Evolutionary conservation across 2,113 vertebrate genomes (phyloP).

Genomic region (Leptobrachium ailaonicum): DNA sequence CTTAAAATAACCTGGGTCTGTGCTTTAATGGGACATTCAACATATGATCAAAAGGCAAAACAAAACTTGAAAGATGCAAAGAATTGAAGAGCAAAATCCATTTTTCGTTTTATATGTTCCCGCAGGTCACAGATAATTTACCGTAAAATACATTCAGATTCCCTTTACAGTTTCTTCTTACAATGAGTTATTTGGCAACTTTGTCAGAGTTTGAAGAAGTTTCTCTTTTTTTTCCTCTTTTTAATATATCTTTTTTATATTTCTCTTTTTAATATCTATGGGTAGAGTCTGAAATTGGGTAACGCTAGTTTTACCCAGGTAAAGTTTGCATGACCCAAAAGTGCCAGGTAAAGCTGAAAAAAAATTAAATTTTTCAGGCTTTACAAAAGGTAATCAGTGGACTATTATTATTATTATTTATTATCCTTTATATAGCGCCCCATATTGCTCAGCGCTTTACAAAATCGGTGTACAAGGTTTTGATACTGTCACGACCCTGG

Average conservation of each 20-base stretch:
- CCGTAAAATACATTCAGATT: background rate
- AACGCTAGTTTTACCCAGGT: background rate
- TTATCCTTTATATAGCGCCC: too few relatives aligned
- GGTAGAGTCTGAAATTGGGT: background rate
- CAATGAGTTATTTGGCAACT: background rate
- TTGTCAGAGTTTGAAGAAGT: too few relatives aligned
- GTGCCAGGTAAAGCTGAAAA: too few relatives aligned
- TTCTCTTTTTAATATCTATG: background rate
- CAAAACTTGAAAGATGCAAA: too few relatives aligned
- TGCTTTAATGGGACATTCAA: background rate
- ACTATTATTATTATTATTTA: too few relatives aligned
- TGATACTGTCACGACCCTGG: too few relatives aligned
- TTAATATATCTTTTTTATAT: background rate
- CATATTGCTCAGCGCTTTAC: too few relatives aligned
- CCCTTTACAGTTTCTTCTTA: background rate
- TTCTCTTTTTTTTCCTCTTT: too few relatives aligned
- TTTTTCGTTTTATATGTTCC: background rate
- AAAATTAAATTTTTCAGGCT: too few relatives aligned
- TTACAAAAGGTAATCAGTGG: too few relatives aligned
- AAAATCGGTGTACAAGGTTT: too few relatives aligned
- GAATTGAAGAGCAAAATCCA: background rate
- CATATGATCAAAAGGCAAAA: background rate
- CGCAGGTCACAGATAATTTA: too few relatives aligned
- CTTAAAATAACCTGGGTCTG: slow-evolving; percentile 27
- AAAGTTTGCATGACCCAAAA: background rate